Conservation (phyloP, 2,797 vertebrate species). For the Falco peregrinus region DNA sequence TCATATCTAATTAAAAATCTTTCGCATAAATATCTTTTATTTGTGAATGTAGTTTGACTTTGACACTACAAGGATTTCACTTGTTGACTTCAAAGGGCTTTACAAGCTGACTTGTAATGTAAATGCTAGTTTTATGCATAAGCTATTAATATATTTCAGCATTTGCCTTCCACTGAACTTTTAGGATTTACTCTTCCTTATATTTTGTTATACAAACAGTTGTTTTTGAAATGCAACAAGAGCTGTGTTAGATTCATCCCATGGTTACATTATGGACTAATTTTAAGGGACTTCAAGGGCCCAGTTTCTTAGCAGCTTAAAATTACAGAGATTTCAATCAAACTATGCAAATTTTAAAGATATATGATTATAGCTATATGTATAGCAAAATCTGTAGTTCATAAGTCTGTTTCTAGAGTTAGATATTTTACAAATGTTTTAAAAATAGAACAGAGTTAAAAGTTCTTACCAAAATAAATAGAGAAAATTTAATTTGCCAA, state of each 20-base stretch:
- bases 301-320: not conserved
- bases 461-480: not conserved
- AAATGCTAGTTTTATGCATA: not conserved
- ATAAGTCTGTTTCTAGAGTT: not conserved
- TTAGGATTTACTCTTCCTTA: not conserved
- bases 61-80: not conserved
- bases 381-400: not conserved
- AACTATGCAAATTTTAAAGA: not conserved
- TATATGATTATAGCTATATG: not conserved
- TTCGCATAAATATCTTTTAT: not conserved
- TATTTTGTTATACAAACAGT: not conserved
- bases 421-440: not conserved
- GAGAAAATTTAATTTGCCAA: not conserved
- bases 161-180: not conserved
- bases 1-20: not conserved
- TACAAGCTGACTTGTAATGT: not conserved
- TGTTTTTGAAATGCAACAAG: not conserved
- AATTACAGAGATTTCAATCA: not conserved
- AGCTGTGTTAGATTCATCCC: not conserved
- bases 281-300: not conserved
- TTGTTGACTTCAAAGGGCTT: not conserved
- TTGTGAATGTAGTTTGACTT: not conserved
- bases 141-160: not conserved
- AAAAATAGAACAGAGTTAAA: not conserved
- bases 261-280: not conserved